phyloP scores from a whole-genome alignment of 2,888 invertebrate species.

The Acholoe squamosa region DNA sequence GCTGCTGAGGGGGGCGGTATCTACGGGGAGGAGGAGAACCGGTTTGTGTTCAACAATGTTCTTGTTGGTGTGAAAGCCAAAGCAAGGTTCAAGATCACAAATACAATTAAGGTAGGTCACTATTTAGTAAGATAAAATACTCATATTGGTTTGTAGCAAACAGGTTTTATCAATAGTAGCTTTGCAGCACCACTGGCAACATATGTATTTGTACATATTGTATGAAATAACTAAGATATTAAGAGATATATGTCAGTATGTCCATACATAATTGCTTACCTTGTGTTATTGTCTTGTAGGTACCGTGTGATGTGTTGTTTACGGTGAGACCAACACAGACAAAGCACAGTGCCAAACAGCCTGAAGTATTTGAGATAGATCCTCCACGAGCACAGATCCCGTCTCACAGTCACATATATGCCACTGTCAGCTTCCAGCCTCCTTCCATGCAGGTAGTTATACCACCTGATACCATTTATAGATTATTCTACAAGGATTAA shows the following conservation, averaged over 20 bases:
- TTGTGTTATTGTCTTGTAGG: slow-evolving; percentile 71
- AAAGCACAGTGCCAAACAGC: slow-evolving; percentile 74
- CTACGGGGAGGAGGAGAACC: slow-evolving; percentile 82
- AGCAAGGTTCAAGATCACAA: slow-evolving; percentile 83
- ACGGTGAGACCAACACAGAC: slow-evolving; percentile 76
- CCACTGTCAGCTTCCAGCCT: slow-evolving; percentile 82
- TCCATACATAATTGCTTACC: too few relatives aligned
- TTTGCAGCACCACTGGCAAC: too few relatives aligned
- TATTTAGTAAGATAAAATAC: too few relatives aligned
- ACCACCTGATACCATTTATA: background rate
- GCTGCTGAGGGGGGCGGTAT: slow-evolving; percentile 80
- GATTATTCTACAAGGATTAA: background rate
- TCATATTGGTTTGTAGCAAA: too few relatives aligned
- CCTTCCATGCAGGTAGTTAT: slow-evolving; percentile 82
- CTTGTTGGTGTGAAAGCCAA: slow-evolving; percentile 82
- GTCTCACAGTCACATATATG: slow-evolving; percentile 82
- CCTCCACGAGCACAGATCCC: slow-evolving; percentile 81
- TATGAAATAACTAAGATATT: too few relatives aligned
- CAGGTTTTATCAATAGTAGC: too few relatives aligned
- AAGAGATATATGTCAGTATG: too few relatives aligned
- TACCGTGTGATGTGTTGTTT: slow-evolving; percentile 82
- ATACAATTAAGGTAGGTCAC: slow-evolving; percentile 79
- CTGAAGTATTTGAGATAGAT: slow-evolving; percentile 82
- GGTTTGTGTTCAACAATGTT: slow-evolving; percentile 83
- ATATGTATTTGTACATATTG: too few relatives aligned